These are phyloP conservation scores for Daubentonia madagascariensis DNA, from an alignment of 2,113 vertebrate species.

Conservation along the genomic window DNA sequence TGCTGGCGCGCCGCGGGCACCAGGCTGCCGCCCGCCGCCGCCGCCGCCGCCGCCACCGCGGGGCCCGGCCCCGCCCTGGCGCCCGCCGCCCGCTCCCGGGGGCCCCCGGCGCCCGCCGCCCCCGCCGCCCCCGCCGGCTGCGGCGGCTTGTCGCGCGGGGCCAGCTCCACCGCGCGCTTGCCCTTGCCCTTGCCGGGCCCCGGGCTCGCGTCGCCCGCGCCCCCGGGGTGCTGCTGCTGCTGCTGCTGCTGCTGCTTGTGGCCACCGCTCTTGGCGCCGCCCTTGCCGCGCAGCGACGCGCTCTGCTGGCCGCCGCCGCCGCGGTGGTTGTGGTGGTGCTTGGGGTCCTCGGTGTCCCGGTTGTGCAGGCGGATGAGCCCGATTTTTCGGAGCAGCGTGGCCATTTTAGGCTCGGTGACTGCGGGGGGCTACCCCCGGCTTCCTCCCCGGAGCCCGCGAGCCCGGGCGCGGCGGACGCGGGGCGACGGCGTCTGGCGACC, in stretches of 20 bases:
- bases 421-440: not conserved
- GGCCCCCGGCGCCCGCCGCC: constrained; percentile 51
- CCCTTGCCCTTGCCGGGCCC: constrained; percentile 79
- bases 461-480: not conserved
- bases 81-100: constrained; percentile 81
- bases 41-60: constrained; percentile 78
- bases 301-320: constrained; percentile 89
- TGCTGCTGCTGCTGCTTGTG: constrained; percentile 88
- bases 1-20: constrained; percentile 92
- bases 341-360: constrained; percentile 97
- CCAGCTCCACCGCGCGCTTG: constrained; percentile 87
- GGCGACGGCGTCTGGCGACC: not conserved
- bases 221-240: constrained; percentile 84
- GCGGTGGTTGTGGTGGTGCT: constrained; percentile 91
- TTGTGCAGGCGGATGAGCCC: constrained; percentile 97
- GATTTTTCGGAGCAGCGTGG: constrained; percentile 97
- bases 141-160: constrained; percentile 82
- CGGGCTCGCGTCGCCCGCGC: constrained; percentile 84
- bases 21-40: constrained; percentile 85
- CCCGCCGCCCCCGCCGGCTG: constrained; percentile 62
- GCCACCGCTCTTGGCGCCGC: constrained; percentile 89
- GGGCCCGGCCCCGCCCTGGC: constrained; percentile 84
- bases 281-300: constrained; percentile 91
- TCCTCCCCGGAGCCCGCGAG: not conserved
- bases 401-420: constrained; percentile 85